Evolutionary conservation across 2,888 invertebrate genomes (phyloP).

Genomic region (Synanthedon andrenaeformis): DNA sequence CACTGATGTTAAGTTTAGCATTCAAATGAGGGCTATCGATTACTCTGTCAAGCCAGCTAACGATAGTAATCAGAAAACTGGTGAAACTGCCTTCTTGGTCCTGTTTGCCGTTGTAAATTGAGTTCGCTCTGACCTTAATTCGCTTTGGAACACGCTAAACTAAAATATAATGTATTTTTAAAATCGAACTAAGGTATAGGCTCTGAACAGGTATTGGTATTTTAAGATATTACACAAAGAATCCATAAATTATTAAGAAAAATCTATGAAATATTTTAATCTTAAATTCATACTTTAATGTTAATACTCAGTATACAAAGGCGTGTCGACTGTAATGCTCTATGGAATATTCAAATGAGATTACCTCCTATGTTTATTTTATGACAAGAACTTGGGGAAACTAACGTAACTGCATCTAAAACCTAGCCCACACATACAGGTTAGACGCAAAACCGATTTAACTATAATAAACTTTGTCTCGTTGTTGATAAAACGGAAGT

Average conservation of each 20-base stretch:
- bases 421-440: slow-evolving; percentile 8
- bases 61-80: neutral
- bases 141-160: neutral
- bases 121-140: neutral
- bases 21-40: neutral
- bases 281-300: too few species aligned
- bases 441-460: neutral
- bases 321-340: too few species aligned
- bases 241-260: neutral
- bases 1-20: too few species aligned
- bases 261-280: too few species aligned
- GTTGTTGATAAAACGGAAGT: slow-evolving; percentile 23
- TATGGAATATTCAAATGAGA: too few species aligned
- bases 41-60: neutral
- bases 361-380: too few species aligned
- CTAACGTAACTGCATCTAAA: slow-evolving; percentile 11
- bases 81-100: neutral
- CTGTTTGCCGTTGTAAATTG: neutral
- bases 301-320: too few species aligned
- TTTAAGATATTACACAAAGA: neutral
- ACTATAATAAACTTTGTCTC: slow-evolving; percentile 11
- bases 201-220: neutral
- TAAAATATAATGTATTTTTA: neutral
- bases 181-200: neutral
- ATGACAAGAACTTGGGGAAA: too few species aligned